Conservation (phyloP, 1,140 invertebrate species). For the Forficula auricularia region DNA sequence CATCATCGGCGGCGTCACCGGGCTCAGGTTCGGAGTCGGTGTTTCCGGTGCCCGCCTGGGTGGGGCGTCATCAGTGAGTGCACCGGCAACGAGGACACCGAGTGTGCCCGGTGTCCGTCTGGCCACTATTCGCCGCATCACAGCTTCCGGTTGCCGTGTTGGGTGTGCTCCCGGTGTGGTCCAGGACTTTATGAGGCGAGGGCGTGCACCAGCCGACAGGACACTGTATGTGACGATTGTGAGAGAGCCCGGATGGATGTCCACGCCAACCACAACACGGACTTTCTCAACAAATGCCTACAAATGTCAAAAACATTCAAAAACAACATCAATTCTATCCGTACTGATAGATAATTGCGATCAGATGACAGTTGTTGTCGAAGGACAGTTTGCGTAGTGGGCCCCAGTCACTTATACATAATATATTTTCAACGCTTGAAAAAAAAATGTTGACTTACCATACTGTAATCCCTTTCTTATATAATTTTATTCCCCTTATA, state of each 20-base stretch:
- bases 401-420: too few relatives aligned
- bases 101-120: conserved; percentile 24
- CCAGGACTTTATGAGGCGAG: conserved; percentile 31
- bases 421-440: too few relatives aligned
- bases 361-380: too few relatives aligned
- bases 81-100: conserved; percentile 23
- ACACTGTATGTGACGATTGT: conserved; percentile 34
- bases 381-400: not conserved
- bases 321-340: too few relatives aligned
- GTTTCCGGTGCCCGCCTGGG: conserved; percentile 26
- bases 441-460: too few relatives aligned
- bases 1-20: conserved; percentile 23
- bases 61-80: conserved; percentile 28
- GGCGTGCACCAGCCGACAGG: conserved; percentile 23
- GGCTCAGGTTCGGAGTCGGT: conserved; percentile 23
- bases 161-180: conserved; percentile 31
- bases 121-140: conserved; percentile 29
- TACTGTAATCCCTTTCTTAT: too few relatives aligned
- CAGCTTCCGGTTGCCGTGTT: conserved; percentile 25
- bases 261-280: not conserved
- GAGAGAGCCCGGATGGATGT: conserved; percentile 17
- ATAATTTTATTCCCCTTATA: too few relatives aligned
- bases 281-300: conserved; percentile 5
- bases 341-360: too few relatives aligned
- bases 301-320: too few relatives aligned